Base-by-base conservation (phyloP, 2,113 vertebrate species). In the Acanthochromis polyacanthus region DNA sequence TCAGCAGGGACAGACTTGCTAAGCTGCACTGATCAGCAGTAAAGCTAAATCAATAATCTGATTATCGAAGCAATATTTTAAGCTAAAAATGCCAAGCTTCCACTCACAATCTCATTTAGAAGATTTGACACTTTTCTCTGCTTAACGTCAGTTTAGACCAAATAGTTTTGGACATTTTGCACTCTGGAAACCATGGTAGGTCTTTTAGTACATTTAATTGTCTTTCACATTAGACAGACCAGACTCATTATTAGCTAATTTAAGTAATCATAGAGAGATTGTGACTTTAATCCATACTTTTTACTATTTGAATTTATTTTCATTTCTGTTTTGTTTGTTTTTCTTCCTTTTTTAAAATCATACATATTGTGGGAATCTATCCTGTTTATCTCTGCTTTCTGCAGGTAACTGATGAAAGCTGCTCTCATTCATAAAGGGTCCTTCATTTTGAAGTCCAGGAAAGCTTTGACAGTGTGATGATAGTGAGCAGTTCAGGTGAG, bases 381-480 rank as follows among this genome's bases (percentile, higher is more conserved):
- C 14, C 3, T 15, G 40, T 43, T 15, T 43, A 9, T 43, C 12
- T 14, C 40, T 43, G 40, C 14, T 43, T 12, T 43, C 4, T 43
- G 12, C 40, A 43, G 40, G 3, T 12, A 12, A 43, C 40, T 43
- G 40, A 43, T 43, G 4, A 50, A 65, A 80, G 68, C 23, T 43
- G 20, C 10, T 20, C n/a, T 78, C 19, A 12, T 62, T 66, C 14
- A 51, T 51, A 52, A 59, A 61, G 20, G 28, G 10, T 51, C 53
- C 50, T 15, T 57, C 60, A 45, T 51, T 51, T 53, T 59, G 40
- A 73, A 74, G 73, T 14, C 12, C 12, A 28, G n/a, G 14, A 9
- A 1, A 30, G 51, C 51, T 70, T 15, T 71, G 32, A 60, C 53
- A 62, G 45, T 8, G 20, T 45, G 46, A 62, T 22, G 73, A 80